These are phyloP conservation scores for Salpingus planirostris DNA, from an alignment of 2,888 invertebrate genomes.

Conservation along the genomic window DNA sequence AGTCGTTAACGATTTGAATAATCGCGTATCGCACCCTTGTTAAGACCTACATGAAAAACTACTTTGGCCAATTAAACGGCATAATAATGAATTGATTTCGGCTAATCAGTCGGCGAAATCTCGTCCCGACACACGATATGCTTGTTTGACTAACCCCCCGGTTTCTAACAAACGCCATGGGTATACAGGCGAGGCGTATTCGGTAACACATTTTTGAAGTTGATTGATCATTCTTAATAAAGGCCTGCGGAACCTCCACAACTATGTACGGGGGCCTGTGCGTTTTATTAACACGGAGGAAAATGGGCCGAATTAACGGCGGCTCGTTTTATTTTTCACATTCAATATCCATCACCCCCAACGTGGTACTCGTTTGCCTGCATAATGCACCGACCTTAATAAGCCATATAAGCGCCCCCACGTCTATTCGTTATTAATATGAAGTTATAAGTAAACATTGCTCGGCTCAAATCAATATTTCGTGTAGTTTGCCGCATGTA, in stretches of 20 bases:
- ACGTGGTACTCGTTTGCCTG: slow-evolving; percentile 7
- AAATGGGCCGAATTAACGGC: no score
- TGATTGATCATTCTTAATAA: slow-evolving; percentile 21
- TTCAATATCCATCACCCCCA: no score
- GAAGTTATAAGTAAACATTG: no score
- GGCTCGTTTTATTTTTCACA: no score
- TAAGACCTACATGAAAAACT: slow-evolving; percentile 28
- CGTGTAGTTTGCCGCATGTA: no score
- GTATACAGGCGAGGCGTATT: slow-evolving; percentile 10
- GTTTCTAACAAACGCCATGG: slow-evolving; percentile 10
- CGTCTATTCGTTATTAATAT: background rate
- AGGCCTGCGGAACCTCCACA: background rate
- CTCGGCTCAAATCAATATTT: no score
- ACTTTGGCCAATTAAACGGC: slow-evolving; percentile 31
- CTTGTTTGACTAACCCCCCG: slow-evolving; percentile 19
- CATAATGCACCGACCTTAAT: background rate
- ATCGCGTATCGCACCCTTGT: slow-evolving; percentile 24
- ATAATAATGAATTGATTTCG: slow-evolving; percentile 31
- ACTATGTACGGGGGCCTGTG: no score
- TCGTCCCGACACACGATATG: slow-evolving; percentile 27
- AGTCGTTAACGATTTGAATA: slow-evolving; percentile 10
- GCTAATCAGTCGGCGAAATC: slow-evolving; percentile 23
- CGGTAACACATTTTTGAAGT: slow-evolving; percentile 19
- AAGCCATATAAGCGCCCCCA: background rate
- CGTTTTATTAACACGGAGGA: no score